Percentiles rank a stretch among this genome's conserved stretches.
Evolutionary conservation across 1,140 invertebrate genomes (phyloP).

Genomic region (Theocolax elegans): DNA sequence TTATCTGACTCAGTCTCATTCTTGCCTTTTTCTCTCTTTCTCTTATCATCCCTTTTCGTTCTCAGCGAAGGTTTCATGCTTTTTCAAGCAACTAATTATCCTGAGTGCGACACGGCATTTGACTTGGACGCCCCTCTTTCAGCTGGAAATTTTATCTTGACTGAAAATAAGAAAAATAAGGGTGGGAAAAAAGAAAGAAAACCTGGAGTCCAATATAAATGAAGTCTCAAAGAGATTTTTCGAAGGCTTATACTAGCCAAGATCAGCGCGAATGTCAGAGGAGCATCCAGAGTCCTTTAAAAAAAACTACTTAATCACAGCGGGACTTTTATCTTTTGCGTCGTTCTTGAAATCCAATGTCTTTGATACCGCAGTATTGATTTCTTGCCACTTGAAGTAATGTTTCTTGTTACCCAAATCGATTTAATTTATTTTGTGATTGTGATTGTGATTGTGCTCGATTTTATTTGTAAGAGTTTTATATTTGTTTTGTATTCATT

Average conservation of each 20-base stretch:
- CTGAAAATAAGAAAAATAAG: neutral
- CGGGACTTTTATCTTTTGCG: neutral
- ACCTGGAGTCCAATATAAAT: neutral
- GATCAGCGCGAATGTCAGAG: neutral
- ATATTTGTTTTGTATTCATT: too few species aligned
- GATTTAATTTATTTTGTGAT: neutral
- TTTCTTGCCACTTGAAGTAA: neutral
- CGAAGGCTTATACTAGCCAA: neutral
- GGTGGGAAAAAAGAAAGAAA: neutral
- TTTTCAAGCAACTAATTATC: slow-evolving; percentile 27
- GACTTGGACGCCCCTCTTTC: neutral
- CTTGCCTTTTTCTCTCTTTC: too few species aligned
- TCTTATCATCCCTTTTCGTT: neutral
- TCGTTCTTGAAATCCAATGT: neutral
- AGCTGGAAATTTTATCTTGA: slow-evolving; percentile 7
- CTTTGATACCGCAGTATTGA: neutral
- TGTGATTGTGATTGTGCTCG: too few species aligned
- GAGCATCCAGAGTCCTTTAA: neutral
- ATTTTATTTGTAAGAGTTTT: too few species aligned
- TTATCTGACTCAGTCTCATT: neutral
- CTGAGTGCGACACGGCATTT: slow-evolving; percentile 14
- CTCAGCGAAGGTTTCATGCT: slow-evolving; percentile 4
- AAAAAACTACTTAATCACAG: slow-evolving; percentile 16
- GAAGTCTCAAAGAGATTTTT: slow-evolving; percentile 5
- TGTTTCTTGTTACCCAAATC: neutral